Base-by-base conservation (phyloP, 2,888 invertebrate species). In the Petrophora chlorosata region DNA sequence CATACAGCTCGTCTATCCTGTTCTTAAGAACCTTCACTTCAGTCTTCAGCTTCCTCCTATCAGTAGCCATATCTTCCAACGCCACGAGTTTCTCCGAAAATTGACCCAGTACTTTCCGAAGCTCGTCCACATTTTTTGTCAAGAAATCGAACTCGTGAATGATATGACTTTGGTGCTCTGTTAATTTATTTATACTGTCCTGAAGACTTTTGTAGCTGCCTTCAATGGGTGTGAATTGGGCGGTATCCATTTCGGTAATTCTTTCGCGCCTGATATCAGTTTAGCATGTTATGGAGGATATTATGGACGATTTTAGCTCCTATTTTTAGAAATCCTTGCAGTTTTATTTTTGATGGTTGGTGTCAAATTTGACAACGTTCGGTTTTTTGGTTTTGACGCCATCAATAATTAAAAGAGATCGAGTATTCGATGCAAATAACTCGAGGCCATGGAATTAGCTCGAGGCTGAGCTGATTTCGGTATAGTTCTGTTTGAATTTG, bases 1-100 rank as follows among this genome's bases (percentile, higher is more conserved):
- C 69, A 26, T 73, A 85, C 1, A 89, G 53, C 30, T 88, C 86
- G 26, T 88, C 85, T 43, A 89, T 76, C 36, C 82, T 70, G 4
- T 49, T 74, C 69, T 79, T 86, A 47, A 88, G 29, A 0, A 61
- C 40, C 16, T 69, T 81, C 0, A 88, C 63, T 16, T 88, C 87
- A 0, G 60, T 53, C 23, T 69, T 79, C 5, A 85, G 15, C 52
- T 70, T 78, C 40, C 58, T 75, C 30, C 67, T 73, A 22, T 86
- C 86, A 0, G 59, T 51, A 0, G 67, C 58, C 0, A 68, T 55
- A 1, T 85, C 82, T 54, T 87, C 87, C 8, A 87, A 53, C 5
- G 59, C 42, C 0, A 57, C 41, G 1, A 86, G 59, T 55, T 83
- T 88, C 0, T 81, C 85, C 0, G 83, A 65, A 15, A 82, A 69